Conservation (phyloP, 2,113 vertebrate species). For the Leucopternis melanops region DNA sequence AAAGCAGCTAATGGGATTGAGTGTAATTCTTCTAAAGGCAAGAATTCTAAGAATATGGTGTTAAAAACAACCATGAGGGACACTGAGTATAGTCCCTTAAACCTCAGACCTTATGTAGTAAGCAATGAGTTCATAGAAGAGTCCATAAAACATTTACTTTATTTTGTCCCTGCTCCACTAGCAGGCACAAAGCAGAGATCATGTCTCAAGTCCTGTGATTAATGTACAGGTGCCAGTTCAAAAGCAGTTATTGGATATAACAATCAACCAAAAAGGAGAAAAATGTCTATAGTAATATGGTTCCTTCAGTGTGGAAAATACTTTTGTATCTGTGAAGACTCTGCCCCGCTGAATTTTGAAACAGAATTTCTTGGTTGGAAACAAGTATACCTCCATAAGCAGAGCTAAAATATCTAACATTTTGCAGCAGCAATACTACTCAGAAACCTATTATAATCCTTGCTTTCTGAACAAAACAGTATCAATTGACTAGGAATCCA, state of each 20-base stretch:
- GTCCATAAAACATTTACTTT: neutral
- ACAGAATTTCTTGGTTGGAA: neutral
- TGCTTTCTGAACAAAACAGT: neutral
- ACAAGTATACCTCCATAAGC: neutral
- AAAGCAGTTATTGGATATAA: neutral
- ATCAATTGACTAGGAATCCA: neutral
- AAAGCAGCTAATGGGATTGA: neutral
- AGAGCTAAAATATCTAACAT: neutral
- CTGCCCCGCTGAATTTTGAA: neutral
- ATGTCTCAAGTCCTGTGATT: neutral
- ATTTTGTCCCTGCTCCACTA: neutral
- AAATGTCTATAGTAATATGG: neutral
- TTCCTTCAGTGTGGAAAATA: neutral
- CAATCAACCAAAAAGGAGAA: neutral
- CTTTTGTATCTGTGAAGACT: neutral
- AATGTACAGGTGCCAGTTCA: neutral
- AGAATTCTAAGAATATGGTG: neutral
- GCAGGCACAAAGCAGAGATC: neutral
- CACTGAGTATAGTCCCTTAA: neutral
- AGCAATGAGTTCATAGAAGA: neutral
- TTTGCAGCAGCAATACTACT: neutral
- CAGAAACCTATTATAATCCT: neutral
- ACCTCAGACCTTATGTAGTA: neutral
- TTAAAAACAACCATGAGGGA: neutral
- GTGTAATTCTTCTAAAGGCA: neutral